Evolutionary conservation across 2,113 vertebrate species (phyloP).

Genomic region (Tympanuchus pallidicinctus): DNA sequence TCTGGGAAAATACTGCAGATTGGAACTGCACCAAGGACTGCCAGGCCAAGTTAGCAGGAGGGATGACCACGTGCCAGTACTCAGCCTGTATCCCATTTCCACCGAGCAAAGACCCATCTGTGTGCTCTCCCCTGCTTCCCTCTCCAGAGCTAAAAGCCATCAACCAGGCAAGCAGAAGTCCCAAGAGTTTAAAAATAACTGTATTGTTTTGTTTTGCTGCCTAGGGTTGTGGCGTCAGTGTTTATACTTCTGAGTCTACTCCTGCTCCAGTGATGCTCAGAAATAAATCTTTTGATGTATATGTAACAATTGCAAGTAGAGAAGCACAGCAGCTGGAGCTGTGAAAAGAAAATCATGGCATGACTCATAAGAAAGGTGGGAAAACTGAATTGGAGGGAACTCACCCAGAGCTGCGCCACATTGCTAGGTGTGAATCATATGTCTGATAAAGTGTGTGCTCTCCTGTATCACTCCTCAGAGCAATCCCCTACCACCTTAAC

Average conservation of each 20-base stretch:
- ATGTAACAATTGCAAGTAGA: neutral
- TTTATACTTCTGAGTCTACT: neutral
- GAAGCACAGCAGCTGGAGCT: neutral
- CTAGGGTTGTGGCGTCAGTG: neutral
- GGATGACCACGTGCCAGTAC: neutral
- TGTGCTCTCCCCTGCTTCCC: neutral
- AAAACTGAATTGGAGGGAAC: neutral
- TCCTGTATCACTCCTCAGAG: neutral
- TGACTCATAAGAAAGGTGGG: constrained; percentile 25
- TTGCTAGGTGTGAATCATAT: neutral
- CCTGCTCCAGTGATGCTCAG: neutral
- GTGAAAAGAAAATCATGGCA: constrained; percentile 8
- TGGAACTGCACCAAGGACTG: neutral
- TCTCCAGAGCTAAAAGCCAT: neutral
- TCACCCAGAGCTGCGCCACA: neutral
- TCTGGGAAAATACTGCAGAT: neutral
- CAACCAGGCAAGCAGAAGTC: neutral
- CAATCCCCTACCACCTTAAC: neutral
- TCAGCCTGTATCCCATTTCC: neutral
- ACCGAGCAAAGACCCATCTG: neutral
- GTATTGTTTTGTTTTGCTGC: neutral
- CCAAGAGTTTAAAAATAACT: neutral
- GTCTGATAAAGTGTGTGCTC: neutral
- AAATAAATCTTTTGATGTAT: neutral
- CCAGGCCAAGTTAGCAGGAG: neutral